Conservation (phyloP, 2,888 invertebrate species). For the Troides aeacus region DNA sequence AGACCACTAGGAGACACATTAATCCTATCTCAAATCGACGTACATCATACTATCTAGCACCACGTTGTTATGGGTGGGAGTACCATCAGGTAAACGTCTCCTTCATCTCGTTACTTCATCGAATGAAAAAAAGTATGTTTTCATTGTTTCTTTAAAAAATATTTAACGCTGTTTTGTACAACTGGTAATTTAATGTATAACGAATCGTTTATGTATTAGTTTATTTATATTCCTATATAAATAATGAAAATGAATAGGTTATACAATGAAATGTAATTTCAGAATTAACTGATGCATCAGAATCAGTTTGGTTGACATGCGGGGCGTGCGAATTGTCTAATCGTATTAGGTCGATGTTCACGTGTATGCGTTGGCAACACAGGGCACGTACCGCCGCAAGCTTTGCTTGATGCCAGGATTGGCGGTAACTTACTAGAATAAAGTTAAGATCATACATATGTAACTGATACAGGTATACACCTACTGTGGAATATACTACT, state of each 20-base stretch:
- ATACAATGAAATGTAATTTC: slow-evolving; percentile 1
- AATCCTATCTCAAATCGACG: too few relatives aligned
- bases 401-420: slow-evolving; percentile 15
- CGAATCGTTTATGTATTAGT: too few relatives aligned
- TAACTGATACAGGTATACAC: slow-evolving; percentile 1
- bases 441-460: slow-evolving; percentile 7
- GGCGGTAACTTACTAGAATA: slow-evolving; percentile 5
- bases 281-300: slow-evolving; percentile 22
- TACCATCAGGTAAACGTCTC: too few relatives aligned
- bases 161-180: too few relatives aligned
- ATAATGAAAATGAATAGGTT: not conserved
- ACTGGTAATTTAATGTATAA: too few relatives aligned
- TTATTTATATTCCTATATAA: not conserved
- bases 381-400: slow-evolving; percentile 20
- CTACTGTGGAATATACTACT: too few relatives aligned
- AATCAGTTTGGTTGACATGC: slow-evolving; percentile 21
- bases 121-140: too few relatives aligned
- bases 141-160: too few relatives aligned
- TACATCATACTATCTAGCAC: too few relatives aligned
- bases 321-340: slow-evolving; percentile 19
- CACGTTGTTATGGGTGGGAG: too few relatives aligned
- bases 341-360: slow-evolving; percentile 14
- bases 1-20: too few relatives aligned
- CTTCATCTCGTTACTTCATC: too few relatives aligned
- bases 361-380: slow-evolving; percentile 12